These are phyloP conservation scores for Alcis repandata DNA, from an alignment of 2,888 invertebrate genomes.

Conservation along the genomic window DNA sequence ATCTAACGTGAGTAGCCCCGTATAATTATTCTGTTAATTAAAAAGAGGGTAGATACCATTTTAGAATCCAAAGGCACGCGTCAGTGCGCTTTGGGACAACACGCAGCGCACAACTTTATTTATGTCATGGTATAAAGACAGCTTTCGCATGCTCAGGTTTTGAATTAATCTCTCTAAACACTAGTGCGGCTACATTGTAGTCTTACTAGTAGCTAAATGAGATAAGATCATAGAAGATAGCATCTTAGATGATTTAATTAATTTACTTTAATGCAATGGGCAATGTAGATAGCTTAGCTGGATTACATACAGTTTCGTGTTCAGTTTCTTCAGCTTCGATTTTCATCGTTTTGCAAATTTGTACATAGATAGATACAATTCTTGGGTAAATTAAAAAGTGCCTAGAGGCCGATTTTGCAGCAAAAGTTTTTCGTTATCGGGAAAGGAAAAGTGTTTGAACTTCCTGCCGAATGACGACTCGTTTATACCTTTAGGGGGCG, in stretches of 20 bases:
- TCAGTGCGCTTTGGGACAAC: neutral
- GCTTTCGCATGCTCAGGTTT: constrained; percentile 2
- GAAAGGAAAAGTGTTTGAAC: constrained; percentile 2
- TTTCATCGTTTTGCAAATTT: neutral
- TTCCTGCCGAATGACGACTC: constrained; percentile 7
- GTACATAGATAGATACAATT: neutral
- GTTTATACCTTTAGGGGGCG: constrained; percentile 1
- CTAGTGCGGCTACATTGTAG: constrained; percentile 1
- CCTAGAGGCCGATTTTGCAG: neutral
- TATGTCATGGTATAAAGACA: neutral
- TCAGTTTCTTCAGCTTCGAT: no score
- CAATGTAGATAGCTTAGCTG: neutral
- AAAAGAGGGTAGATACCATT: no score
- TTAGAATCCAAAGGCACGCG: neutral
- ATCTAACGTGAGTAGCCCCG: no score
- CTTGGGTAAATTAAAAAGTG: no score
- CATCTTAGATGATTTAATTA: neutral
- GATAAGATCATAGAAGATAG: neutral
- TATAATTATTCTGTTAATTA: no score
- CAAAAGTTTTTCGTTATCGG: constrained; percentile 12
- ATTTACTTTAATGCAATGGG: neutral
- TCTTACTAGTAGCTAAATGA: neutral
- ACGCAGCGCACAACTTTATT: neutral
- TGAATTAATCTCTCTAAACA: neutral
- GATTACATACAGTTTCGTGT: no score